Conservation (phyloP, 2,113 vertebrate species). For the Canis aureus region DNA sequence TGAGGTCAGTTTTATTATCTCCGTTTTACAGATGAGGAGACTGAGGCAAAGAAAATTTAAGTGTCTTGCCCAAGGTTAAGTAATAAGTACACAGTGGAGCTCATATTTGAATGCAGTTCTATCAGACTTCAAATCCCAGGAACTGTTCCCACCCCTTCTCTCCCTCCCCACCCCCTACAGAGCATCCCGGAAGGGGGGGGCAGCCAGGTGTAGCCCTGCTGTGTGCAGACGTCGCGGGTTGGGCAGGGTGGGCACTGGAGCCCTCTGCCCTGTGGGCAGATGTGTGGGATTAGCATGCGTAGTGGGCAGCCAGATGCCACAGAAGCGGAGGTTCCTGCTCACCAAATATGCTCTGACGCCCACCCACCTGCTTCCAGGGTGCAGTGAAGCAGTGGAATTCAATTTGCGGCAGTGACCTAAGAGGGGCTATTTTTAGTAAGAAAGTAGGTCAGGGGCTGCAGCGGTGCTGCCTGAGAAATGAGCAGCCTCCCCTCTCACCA, state of each 20-base stretch:
- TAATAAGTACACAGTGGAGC: background rate
- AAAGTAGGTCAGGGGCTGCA: conserved; percentile 95
- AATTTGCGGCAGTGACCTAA: conserved; percentile 93
- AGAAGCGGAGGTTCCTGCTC: conserved; percentile 6
- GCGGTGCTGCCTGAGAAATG: conserved; percentile 82
- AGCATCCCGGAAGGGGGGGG: too few relatives aligned
- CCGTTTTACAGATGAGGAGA: conserved; percentile 54
- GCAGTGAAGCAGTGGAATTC: conserved; percentile 92
- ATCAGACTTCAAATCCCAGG: background rate
- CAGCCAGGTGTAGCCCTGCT: background rate
- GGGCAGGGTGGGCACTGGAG: background rate
- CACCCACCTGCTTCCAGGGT: conserved; percentile 81
- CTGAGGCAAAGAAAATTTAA: conserved; percentile 40
- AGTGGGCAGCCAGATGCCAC: conserved; percentile 12
- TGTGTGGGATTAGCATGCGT: background rate
- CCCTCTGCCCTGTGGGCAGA: background rate
- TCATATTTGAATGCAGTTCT: conserved; percentile 1
- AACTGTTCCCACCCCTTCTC: background rate
- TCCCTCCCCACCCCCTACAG: too few relatives aligned
- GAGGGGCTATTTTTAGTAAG: conserved; percentile 95
- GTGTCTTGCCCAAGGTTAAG: conserved; percentile 22
- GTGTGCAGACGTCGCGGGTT: background rate
- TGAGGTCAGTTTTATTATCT: conserved; percentile 25
- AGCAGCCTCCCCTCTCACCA: conserved; percentile 80
- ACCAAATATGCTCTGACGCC: conserved; percentile 63